Percentiles rank a stretch among this genome's conserved stretches.
phyloP scores from a whole-genome alignment of 2,113 vertebrate genomes.

The Megaceryle maxima region DNA sequence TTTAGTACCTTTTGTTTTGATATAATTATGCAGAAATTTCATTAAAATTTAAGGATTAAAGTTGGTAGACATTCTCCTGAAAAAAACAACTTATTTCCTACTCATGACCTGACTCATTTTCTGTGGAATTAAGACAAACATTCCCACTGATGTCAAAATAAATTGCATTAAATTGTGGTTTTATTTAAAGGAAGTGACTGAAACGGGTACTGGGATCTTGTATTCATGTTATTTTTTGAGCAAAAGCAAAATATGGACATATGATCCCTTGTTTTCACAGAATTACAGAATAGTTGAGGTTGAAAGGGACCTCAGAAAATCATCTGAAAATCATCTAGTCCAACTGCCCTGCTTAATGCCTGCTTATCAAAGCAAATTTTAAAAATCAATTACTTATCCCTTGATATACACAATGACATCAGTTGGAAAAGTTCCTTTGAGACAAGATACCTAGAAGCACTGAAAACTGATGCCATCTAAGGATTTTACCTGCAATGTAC shows the following conservation, averaged over 20 bases:
- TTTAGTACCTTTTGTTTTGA: not conserved
- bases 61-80: not conserved
- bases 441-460: not conserved
- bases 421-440: not conserved
- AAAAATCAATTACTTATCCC: not conserved
- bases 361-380: not conserved
- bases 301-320: not conserved
- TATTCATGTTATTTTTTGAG: not conserved
- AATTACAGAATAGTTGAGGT: not conserved
- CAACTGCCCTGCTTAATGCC: not conserved
- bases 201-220: not conserved
- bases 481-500: not conserved
- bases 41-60: not conserved
- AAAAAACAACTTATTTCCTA: not conserved
- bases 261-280: not conserved
- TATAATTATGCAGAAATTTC: not conserved
- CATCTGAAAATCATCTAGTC: not conserved
- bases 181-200: not conserved
- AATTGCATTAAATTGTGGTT: not conserved
- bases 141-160: not conserved
- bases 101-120: not conserved
- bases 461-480: not conserved
- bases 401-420: rapidly evolving
- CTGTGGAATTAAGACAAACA: not conserved
- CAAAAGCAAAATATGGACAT: not conserved